Conservation (phyloP, 2,113 vertebrate genomes). For the Desmodus rotundus region DNA sequence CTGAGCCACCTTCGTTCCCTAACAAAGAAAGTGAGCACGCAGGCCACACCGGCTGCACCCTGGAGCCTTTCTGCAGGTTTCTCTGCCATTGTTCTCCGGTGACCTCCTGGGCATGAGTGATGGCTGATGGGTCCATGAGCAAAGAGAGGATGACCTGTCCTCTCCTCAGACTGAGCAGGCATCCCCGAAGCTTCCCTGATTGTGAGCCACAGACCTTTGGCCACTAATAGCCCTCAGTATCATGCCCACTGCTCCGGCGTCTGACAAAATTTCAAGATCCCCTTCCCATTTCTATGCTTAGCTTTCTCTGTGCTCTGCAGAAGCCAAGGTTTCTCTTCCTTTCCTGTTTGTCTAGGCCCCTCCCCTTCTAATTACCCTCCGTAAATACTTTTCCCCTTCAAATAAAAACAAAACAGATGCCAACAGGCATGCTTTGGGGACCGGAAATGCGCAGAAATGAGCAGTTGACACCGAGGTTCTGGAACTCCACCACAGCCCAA, state of each 20-base stretch:
- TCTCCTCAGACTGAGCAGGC: rapidly evolving
- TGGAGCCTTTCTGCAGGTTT: not conserved
- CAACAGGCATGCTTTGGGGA: not conserved
- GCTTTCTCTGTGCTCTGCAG: not conserved
- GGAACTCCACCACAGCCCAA: not conserved
- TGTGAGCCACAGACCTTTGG: not conserved
- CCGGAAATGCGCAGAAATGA: not conserved
- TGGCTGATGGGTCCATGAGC: rapidly evolving
- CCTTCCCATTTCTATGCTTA: conserved; percentile 33
- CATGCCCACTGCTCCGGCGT: not conserved
- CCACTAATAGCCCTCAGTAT: no score
- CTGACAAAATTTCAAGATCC: not conserved
- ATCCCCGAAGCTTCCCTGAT: not conserved
- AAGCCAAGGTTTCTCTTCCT: conserved; percentile 43
- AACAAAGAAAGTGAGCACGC: not conserved
- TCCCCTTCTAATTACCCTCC: not conserved
- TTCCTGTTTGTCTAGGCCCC: not conserved
- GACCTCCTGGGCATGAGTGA: not conserved
- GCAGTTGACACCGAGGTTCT: not conserved
- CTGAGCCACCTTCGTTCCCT: not conserved
- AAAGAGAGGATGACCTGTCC: not conserved
- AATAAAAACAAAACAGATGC: not conserved
- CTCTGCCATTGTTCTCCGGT: not conserved
- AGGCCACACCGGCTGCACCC: not conserved
- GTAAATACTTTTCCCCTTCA: not conserved